Percentiles rank a stretch among this genome's conserved stretches.
Conservation (phyloP, 2,113 vertebrate species). For the Actenoides hombroni region DNA sequence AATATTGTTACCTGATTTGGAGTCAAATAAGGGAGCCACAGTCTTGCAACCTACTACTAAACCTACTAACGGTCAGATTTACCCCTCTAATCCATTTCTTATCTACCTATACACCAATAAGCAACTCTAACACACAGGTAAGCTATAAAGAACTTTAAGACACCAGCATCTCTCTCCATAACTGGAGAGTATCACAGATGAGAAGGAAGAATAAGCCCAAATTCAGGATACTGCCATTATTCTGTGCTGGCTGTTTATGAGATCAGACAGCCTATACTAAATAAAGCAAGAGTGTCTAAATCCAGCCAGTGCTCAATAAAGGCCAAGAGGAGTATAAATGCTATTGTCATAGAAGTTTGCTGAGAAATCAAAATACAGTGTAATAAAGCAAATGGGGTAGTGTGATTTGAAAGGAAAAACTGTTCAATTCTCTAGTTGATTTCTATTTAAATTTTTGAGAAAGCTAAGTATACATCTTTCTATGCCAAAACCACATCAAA, state of each 20-base stretch:
- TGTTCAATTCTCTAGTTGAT: not conserved
- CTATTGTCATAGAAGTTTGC: not conserved
- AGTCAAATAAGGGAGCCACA: not conserved
- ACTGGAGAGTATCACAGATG: not conserved
- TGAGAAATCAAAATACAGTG: not conserved
- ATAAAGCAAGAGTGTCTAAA: not conserved
- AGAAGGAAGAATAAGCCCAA: not conserved
- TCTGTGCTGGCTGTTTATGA: not conserved
- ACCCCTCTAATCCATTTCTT: not conserved
- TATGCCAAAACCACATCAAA: not conserved
- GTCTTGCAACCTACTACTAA: not conserved
- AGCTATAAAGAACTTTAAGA: not conserved
- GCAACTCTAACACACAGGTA: not conserved
- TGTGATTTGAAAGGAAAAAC: not conserved
- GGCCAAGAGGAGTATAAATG: not conserved
- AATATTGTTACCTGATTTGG: not conserved
- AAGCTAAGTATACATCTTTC: not conserved
- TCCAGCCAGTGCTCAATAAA: not conserved
- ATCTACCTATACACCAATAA: not conserved
- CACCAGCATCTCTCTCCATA: not conserved
- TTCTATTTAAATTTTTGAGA: not conserved
- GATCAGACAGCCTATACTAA: not conserved
- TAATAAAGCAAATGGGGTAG: not conserved
- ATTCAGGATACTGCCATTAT: not conserved
- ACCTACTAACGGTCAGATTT: not conserved